Conservation (phyloP, 2,797 vertebrate genomes). For the Halcyon leucocephala region DNA sequence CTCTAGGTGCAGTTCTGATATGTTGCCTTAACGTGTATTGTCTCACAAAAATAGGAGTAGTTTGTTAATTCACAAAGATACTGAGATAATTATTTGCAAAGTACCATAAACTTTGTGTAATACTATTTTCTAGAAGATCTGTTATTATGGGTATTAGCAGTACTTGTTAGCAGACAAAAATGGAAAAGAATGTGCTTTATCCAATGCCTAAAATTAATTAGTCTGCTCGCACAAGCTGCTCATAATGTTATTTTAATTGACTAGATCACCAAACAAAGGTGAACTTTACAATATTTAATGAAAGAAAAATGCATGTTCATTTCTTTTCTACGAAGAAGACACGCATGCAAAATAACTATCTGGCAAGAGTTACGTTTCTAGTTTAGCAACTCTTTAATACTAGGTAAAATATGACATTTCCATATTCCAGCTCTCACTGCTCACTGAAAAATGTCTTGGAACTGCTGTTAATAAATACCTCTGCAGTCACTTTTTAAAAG, state of each 20-base stretch:
- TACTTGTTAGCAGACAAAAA: constrained; percentile 5
- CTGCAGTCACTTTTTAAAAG: constrained; percentile 21
- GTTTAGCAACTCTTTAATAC: constrained; percentile 47
- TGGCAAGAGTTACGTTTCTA: constrained; percentile 29
- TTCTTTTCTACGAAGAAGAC: background rate
- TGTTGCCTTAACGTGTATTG: background rate
- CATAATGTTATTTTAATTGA: constrained; percentile 36
- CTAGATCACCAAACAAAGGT: constrained; percentile 36
- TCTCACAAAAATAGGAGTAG: background rate
- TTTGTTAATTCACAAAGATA: background rate
- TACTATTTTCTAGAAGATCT: background rate
- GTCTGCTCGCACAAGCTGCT: constrained; percentile 4
- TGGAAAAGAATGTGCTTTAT: background rate
- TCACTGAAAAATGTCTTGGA: constrained; percentile 25
- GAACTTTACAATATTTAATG: constrained; percentile 45
- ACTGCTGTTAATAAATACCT: constrained; percentile 29
- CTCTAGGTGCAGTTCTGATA: background rate
- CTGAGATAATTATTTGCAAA: background rate
- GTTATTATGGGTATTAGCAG: constrained; percentile 4
- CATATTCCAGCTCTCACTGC: constrained; percentile 4
- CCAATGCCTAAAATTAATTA: constrained; percentile 34
- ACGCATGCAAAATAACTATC: constrained; percentile 12
- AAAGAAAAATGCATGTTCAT: constrained; percentile 37
- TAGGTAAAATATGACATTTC: constrained; percentile 51
- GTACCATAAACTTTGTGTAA: background rate